A percentile compares a stretch with the other conserved stretches of the same genome.
Conservation (phyloP, 2,113 vertebrate genomes). For the Dromaius novaehollandiae region DNA sequence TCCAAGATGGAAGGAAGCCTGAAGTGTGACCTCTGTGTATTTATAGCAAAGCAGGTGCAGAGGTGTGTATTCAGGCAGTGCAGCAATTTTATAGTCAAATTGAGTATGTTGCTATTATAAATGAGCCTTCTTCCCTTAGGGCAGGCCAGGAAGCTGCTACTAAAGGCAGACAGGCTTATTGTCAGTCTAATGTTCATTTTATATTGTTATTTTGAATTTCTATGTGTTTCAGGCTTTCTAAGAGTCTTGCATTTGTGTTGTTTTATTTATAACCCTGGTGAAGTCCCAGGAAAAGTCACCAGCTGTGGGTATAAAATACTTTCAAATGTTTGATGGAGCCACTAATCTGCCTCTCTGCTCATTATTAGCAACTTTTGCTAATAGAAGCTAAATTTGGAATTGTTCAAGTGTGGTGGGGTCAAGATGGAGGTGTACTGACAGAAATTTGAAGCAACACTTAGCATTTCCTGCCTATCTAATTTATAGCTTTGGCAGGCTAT, state of each 20-base stretch:
- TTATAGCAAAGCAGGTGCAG: not conserved
- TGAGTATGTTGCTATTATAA: not conserved
- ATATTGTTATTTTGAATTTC: not conserved
- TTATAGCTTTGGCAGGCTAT: not conserved
- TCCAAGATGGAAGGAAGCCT: constrained; percentile 7
- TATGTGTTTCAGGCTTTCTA: not conserved
- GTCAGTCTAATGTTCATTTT: not conserved
- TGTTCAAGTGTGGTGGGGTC: not conserved
- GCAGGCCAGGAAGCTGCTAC: not conserved
- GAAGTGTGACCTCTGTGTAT: not conserved
- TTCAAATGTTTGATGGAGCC: not conserved
- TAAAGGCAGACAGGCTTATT: not conserved
- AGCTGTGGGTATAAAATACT: not conserved
- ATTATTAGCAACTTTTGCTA: not conserved
- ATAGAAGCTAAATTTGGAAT: not conserved
- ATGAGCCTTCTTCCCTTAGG: not conserved
- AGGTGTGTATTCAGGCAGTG: not conserved
- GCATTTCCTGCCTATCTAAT: not conserved
- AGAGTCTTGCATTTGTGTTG: not conserved
- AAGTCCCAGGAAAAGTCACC: not conserved
- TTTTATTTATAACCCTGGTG: not conserved
- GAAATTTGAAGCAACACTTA: not conserved
- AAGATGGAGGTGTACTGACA: not conserved
- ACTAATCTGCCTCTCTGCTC: not conserved
- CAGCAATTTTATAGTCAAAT: not conserved